Percentiles rank a stretch among this genome's conserved stretches.
Conservation (phyloP, 2,888 invertebrate species). For the Drosophila vallismaia region DNA sequence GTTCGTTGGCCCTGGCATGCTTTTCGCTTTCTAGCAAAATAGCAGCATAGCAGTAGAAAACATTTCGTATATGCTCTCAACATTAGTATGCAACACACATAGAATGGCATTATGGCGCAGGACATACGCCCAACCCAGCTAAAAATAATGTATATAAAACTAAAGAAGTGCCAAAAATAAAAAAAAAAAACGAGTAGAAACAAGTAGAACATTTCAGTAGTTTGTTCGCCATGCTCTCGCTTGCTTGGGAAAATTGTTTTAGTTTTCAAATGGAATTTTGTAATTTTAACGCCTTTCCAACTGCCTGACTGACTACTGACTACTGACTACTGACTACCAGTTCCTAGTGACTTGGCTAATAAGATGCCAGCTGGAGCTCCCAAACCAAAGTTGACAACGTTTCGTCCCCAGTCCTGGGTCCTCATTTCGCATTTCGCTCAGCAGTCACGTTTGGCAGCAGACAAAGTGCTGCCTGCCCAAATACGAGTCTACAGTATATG, state of each 20-base stretch:
- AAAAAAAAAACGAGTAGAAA: constrained; percentile 14
- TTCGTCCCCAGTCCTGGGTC: constrained; percentile 35
- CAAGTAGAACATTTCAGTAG: constrained; percentile 49
- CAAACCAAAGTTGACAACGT: constrained; percentile 60
- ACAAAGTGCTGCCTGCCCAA: constrained; percentile 62
- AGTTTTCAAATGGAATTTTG: constrained; percentile 81
- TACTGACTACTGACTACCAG: not conserved
- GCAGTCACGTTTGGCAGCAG: constrained; percentile 68
- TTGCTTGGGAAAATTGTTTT: constrained; percentile 71
- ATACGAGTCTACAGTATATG: constrained; percentile 38
- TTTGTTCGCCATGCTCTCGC: too few relatives aligned
- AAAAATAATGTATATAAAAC: constrained; percentile 37
- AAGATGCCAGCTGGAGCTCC: constrained; percentile 25
- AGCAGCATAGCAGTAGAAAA: constrained; percentile 5
- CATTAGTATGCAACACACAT: constrained; percentile 79
- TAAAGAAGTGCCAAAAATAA: constrained; percentile 5
- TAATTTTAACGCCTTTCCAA: constrained; percentile 78
- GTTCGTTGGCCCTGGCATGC: constrained; percentile 72
- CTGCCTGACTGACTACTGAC: not conserved
- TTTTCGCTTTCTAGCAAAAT: constrained; percentile 46
- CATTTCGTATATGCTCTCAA: constrained; percentile 38
- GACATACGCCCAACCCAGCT: constrained; percentile 54
- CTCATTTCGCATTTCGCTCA: constrained; percentile 49
- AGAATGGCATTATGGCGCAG: constrained; percentile 78
- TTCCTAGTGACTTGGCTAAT: constrained; percentile 27